A percentile compares a stretch with the other conserved stretches of the same genome.
phyloP scores from a whole-genome alignment of 2,797 vertebrate genomes.

The Tinamus major region DNA sequence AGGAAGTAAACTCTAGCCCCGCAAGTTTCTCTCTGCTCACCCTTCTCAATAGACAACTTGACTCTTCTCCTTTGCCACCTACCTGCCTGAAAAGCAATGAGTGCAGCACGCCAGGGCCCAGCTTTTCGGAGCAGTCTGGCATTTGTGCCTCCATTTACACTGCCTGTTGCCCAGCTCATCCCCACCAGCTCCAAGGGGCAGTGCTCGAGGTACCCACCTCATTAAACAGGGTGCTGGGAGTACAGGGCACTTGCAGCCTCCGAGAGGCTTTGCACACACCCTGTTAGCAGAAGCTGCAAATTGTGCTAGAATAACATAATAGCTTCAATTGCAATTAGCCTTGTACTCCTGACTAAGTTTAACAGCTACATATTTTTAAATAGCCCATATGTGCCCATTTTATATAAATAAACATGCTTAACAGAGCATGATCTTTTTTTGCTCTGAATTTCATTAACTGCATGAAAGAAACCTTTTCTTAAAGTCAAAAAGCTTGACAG shows the following conservation, averaged over 20 bases:
- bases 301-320: not conserved
- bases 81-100: accelerated
- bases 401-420: not conserved
- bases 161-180: not conserved
- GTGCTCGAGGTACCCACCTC: accelerated
- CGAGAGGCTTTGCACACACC: accelerated
- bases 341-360: not conserved
- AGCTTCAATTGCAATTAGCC: not conserved
- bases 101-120: not conserved
- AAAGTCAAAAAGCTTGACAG: not conserved
- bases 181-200: not conserved
- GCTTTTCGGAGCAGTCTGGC: not conserved
- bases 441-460: not conserved
- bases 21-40: not conserved
- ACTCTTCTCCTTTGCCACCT: not conserved
- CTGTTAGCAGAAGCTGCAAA: not conserved
- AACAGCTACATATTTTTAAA: not conserved
- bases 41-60: not conserved
- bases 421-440: not conserved
- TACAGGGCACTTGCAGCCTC: not conserved
- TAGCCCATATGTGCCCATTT: not conserved
- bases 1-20: not conserved
- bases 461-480: not conserved
- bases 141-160: not conserved
- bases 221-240: not conserved